Base-by-base conservation (phyloP, 1,140 invertebrate species). In the Nomia melanderi region DNA sequence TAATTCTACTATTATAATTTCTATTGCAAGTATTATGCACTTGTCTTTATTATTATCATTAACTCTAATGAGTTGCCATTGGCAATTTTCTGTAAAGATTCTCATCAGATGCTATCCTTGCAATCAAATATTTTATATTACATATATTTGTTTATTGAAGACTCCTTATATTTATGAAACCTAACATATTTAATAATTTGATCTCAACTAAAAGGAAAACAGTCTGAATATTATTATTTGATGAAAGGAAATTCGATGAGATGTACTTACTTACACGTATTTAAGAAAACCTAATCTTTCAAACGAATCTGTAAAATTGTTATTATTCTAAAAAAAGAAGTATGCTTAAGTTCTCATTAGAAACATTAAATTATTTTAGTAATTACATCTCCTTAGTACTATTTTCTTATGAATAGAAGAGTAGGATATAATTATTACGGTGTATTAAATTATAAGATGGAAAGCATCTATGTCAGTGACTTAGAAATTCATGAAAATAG, bases 21-120 rank as follows among this genome's bases (percentile, higher is more conserved):
- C 44, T 57, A 66, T 50, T 50, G 33, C 54, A 53, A 53, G 29
- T 57, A 60, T n/a, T n/a, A n/a, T n/a, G n/a, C 33, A 44, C 14
- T 80, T 65, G 44, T 81, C 57, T 53, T 31, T 25, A 76, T 54
- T 14, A 27, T 62, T n/a, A n/a, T 33, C 25, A n/a, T 56, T n/a
- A 56, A n/a, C n/a, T n/a, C 39, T 57, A 29, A 33, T n/a, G n/a
- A 17, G 25, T 50, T 50, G 17, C 44, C 60, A 33, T 33, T 20
- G 6, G 23, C n/a, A 50, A n/a, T 56, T 36, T 36, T 36, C 8
- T 60, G 3, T 44, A 8, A 2, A 33, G 54, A 20, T 27, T 5
- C 20, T 4, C 50, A 17, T 9, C 54, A 36, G 36, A 70, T 41
- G 66, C 66, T 70, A 39, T 57, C 53, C 14, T 69, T 12, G 7